These are phyloP conservation scores for Holacanthella duospinosa DNA, from an alignment of 2,888 invertebrate genomes.

Conservation along the genomic window DNA sequence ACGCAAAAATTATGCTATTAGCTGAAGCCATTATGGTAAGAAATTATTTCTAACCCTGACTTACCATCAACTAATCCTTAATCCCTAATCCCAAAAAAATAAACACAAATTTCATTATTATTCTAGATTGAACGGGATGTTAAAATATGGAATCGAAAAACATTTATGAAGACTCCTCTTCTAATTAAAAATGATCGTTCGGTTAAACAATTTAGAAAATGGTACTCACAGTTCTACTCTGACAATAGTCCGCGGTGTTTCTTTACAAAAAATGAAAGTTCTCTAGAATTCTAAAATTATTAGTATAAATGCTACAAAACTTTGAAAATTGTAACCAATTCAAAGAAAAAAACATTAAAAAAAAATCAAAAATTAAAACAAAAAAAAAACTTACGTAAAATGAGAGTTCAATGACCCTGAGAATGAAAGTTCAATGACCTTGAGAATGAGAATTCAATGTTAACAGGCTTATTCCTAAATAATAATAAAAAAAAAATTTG, in stretches of 20 bases:
- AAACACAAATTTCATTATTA: neutral
- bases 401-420: no score
- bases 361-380: no score
- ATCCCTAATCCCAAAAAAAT: neutral
- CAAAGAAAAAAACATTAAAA: no score
- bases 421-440: no score
- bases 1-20: constrained; percentile 55
- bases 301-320: no score
- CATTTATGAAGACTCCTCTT: constrained; percentile 57
- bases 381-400: no score
- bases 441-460: no score
- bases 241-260: constrained; percentile 50
- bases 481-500: no score
- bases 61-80: no score
- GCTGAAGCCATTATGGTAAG: constrained; percentile 60
- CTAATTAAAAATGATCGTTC: constrained; percentile 63
- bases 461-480: no score
- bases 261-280: neutral
- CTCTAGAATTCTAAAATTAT: neutral
- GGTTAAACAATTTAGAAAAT: constrained; percentile 60
- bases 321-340: no score
- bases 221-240: constrained; percentile 79
- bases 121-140: constrained; percentile 74
- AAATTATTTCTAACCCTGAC: neutral
- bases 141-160: constrained; percentile 76